A percentile compares a stretch with the other conserved stretches of the same genome.
phyloP scores from a whole-genome alignment of 2,888 invertebrate species.

The Drosophila sordidula region DNA sequence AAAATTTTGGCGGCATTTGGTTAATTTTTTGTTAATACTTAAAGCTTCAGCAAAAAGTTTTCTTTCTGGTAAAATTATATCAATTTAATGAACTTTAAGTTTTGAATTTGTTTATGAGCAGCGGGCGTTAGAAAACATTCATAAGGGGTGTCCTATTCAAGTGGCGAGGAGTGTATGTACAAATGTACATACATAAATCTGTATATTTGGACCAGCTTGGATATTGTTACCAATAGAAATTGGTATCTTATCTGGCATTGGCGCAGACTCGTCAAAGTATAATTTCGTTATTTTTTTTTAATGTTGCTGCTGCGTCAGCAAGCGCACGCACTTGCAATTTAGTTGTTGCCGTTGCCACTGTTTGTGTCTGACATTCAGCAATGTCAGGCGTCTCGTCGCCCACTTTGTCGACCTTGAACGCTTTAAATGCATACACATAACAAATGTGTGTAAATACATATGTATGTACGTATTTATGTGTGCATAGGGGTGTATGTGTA shows the following conservation, averaged over 20 bases:
- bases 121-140: too few species aligned
- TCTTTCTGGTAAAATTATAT: too few species aligned
- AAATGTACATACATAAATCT: too few species aligned
- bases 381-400: conserved; percentile 66
- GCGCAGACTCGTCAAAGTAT: conserved; percentile 19
- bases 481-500: conserved; percentile 1
- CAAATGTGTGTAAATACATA: background rate
- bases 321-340: conserved; percentile 28
- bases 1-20: too few species aligned
- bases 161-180: too few species aligned
- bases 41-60: too few species aligned
- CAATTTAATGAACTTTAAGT: too few species aligned
- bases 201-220: background rate
- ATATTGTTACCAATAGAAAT: background rate
- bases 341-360: conserved; percentile 12
- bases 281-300: background rate
- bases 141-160: too few species aligned
- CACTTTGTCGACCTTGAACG: conserved; percentile 54
- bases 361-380: conserved; percentile 71
- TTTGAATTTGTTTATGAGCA: too few species aligned
- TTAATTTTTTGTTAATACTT: too few species aligned
- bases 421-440: conserved; percentile 7
- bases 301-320: conserved; percentile 32
- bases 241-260: too few species aligned
- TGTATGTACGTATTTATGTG: conserved; percentile 1